Percentiles rank a stretch among this genome's conserved stretches.
Evolutionary conservation across 1,140 invertebrate species (phyloP).

Genomic region (Sycobia sp.): DNA sequence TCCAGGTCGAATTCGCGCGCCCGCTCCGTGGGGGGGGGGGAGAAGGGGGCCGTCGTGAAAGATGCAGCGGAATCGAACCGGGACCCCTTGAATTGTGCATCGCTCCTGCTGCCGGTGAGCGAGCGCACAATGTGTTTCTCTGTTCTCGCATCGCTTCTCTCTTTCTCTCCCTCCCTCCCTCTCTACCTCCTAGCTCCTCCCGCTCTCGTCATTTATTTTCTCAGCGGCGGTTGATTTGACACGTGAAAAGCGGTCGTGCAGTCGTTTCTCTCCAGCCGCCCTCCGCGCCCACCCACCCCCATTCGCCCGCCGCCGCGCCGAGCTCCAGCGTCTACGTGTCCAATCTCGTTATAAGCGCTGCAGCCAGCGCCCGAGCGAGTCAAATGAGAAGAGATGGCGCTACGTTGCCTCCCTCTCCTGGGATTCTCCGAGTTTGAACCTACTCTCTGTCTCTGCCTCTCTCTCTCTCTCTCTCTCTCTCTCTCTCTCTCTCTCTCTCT

Average conservation of each 20-base stretch:
- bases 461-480: no score
- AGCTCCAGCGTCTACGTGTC: background rate
- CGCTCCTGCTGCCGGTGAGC: background rate
- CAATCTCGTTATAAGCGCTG: background rate
- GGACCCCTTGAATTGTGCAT: background rate
- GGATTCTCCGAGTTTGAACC: no score
- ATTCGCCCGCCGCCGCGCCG: background rate
- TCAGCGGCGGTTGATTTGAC: conserved; percentile 4
- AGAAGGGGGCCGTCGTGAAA: background rate
- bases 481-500: no score
- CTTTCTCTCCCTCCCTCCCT: no score
- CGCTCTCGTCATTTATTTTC: conserved; percentile 8
- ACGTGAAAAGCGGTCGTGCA: conserved; percentile 1
- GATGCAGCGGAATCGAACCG: background rate
- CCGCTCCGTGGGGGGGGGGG: background rate
- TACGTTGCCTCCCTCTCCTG: background rate
- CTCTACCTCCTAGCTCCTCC: no score
- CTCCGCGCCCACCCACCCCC: no score
- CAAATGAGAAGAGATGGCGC: conserved; percentile 1
- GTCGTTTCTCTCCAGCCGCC: no score
- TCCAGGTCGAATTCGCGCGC: no score
- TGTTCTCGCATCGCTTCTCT: no score
- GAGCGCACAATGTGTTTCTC: background rate
- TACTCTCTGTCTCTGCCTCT: no score
- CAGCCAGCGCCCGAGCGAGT: no score